A percentile compares a stretch with the other conserved stretches of the same genome.
Conservation (phyloP, 1,140 invertebrate genomes). For the Neodiprion virginianus region DNA sequence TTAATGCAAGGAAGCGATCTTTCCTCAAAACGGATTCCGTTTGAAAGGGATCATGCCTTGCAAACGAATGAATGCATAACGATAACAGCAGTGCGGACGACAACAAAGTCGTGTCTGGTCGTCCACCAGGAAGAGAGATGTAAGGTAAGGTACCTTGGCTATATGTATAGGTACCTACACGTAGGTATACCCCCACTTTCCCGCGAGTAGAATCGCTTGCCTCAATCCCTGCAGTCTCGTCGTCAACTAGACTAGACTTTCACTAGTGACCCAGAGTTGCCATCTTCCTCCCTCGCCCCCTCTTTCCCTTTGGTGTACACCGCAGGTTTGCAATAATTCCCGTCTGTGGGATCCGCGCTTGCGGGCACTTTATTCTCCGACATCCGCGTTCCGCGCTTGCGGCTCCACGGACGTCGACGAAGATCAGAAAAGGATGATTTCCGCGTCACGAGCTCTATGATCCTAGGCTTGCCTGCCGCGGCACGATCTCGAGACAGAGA, state of each 20-base stretch:
- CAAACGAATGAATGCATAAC: not conserved
- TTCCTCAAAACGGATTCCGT: not conserved
- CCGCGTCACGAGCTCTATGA: constrained; percentile 47
- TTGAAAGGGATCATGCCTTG: not conserved
- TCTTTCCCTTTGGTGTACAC: not conserved
- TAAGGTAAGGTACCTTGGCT: not conserved
- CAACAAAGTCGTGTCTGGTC: too few relatives aligned
- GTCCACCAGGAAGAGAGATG: not conserved
- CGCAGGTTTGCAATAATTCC: not conserved
- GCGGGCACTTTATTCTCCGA: not conserved
- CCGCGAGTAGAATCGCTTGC: constrained; percentile 23
- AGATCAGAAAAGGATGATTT: constrained; percentile 30
- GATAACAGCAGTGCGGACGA: too few relatives aligned
- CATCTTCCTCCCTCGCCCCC: constrained; percentile 31
- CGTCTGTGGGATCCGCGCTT: not conserved
- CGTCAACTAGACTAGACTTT: constrained; percentile 44
- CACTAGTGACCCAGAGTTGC: constrained; percentile 51
- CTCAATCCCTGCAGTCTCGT: constrained; percentile 32
- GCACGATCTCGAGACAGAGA: constrained; percentile 22
- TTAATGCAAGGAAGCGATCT: too few relatives aligned
- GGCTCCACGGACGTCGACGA: not conserved
- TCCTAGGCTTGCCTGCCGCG: constrained; percentile 33
- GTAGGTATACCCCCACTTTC: not conserved
- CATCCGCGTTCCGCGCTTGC: not conserved
- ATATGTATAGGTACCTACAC: too few relatives aligned